Base-by-base conservation (phyloP, 2,113 vertebrate genomes). In the Mungos mungo region DNA sequence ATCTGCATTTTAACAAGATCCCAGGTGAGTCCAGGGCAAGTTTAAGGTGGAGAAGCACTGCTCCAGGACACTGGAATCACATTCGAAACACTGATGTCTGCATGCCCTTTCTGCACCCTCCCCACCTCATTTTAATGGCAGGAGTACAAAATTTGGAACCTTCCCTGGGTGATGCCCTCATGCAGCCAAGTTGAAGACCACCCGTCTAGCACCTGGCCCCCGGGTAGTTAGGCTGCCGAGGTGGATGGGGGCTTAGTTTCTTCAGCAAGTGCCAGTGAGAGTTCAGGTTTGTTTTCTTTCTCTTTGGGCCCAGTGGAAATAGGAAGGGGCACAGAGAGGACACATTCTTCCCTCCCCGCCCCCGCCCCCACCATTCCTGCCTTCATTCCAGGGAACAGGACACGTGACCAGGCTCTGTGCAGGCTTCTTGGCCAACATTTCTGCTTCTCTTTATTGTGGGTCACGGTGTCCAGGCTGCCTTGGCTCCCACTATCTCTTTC, bases 211-310 rank as follows among this genome's bases (percentile, higher is more conserved):
- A 23, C 4, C 19, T 13, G 45, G 45, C 29, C 57, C 23, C 0
- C 0, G 35, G 52, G 33, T 41, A 72, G 41, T 82, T 6, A 29
- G 76, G 74, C 88, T 9, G 16, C 65, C 66, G 69, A 31, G 35
- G 4, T 65, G 6, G 21, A 33, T 92, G 88, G 93, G 69, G 93
- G 80, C 66, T 83, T 25, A 10, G 3, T 52, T 83, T 68, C 27
- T 83, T 88, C 50, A 54, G 47, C 77, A 82, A 38, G 21, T 21
- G 41, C 72, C 82, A 68, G 35, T 41, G 52, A 94, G 85, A 84
- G 27, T 72, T 72, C 60, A 74, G 88, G 18, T 89, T 92, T 93
- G 81, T 52, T 74, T 96, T 80, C n/a, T 52, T 94, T 85, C 33
- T 84, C 50, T 38, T 91, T 19, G 16, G 79, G 60, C 65, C 79